Evolutionary conservation across 2,888 invertebrate species (phyloP).

Genomic region (Sarcophaga variegata): DNA sequence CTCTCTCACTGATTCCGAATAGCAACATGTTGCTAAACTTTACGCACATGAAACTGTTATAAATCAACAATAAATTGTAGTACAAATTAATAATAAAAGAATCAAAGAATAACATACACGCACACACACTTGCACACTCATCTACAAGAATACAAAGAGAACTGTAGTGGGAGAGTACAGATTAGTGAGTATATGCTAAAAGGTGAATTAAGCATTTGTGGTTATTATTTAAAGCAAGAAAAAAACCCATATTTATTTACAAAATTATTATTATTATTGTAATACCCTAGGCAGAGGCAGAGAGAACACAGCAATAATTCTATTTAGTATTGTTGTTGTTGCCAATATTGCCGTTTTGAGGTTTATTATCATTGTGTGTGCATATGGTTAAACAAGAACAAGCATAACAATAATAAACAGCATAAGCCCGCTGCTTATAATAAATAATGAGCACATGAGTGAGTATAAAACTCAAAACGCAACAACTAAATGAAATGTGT

Average conservation of each 20-base stretch:
- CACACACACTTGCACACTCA: neutral
- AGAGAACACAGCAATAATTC: too few relatives aligned
- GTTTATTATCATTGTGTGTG: neutral
- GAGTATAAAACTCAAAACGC: too few relatives aligned
- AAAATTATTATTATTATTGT: too few relatives aligned
- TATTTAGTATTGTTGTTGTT: neutral
- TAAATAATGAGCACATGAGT: slow-evolving; percentile 9
- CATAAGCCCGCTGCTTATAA: slow-evolving; percentile 37
- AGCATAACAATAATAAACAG: slow-evolving; percentile 11
- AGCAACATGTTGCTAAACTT: slow-evolving; percentile 10
- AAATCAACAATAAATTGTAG: slow-evolving; percentile 11
- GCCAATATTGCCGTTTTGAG: neutral
- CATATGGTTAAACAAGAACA: slow-evolving; percentile 13
- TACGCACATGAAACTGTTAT: slow-evolving; percentile 51
- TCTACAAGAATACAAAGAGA: too few relatives aligned
- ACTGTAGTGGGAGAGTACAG: too few relatives aligned
- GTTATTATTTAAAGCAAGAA: neutral
- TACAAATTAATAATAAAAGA: slow-evolving; percentile 15
- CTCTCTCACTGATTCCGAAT: neutral
- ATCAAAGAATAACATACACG: neutral
- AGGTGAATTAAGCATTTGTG: neutral
- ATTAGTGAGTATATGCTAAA: neutral
- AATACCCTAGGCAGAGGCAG: too few relatives aligned
- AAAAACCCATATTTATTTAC: neutral
- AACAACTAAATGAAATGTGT: too few relatives aligned